phyloP scores from a whole-genome alignment of 2,113 vertebrate species.

The Eulacestoma nigropectus region DNA sequence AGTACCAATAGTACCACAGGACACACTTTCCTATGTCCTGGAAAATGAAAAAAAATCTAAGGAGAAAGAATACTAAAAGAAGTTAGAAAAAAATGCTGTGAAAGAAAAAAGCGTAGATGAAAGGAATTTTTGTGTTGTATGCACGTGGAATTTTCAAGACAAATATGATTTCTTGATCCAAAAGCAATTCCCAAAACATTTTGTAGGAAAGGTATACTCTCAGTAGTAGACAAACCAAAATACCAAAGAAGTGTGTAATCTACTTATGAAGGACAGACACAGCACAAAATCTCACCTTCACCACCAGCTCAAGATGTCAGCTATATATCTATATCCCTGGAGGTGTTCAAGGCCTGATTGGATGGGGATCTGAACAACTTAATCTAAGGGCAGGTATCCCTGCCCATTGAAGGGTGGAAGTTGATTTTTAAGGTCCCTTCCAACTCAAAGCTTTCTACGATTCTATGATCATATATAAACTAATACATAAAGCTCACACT shows the following conservation, averaged over 20 bases:
- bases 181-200: neutral
- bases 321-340: too few species aligned
- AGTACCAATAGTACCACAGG: neutral
- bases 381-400: neutral
- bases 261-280: neutral
- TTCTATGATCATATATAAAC: neutral
- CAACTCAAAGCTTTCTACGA: neutral
- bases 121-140: neutral
- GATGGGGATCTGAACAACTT: neutral
- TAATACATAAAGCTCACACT: neutral
- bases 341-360: neutral
- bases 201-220: neutral
- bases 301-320: neutral
- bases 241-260: neutral
- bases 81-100: neutral
- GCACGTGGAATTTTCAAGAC: neutral
- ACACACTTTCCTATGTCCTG: neutral
- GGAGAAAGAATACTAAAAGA: neutral
- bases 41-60: neutral
- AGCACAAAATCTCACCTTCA: neutral
- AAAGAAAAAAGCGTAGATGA: neutral
- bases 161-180: neutral
- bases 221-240: neutral
- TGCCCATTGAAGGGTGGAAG: too few species aligned
- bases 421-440: neutral